phyloP scores from a whole-genome alignment of 2,888 invertebrate genomes.

The Pollenia amentaria region DNA sequence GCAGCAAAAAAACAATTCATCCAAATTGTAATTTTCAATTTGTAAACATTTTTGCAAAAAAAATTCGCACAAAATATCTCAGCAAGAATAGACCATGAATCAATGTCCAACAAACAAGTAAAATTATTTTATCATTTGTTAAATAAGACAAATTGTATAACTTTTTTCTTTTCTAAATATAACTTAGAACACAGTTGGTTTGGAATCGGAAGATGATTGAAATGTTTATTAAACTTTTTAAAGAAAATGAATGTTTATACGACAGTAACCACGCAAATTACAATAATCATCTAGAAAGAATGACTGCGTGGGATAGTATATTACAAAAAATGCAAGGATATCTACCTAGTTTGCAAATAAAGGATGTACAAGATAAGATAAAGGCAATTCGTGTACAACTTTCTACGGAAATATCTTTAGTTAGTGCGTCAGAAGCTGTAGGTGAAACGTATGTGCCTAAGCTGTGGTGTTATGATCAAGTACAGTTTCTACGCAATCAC shows the following conservation, averaged over 20 bases:
- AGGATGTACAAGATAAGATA: conserved; percentile 21
- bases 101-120: too few relatives aligned
- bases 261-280: conserved; percentile 10
- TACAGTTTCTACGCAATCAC: conserved; percentile 14
- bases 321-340: conserved; percentile 12
- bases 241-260: conserved; percentile 36
- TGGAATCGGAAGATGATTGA: conserved; percentile 26
- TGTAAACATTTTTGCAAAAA: too few relatives aligned
- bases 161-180: neutral
- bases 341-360: neutral
- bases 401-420: neutral
- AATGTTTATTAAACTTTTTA: conserved; percentile 17
- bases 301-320: conserved; percentile 1
- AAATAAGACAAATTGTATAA: too few relatives aligned
- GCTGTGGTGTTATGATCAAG: conserved; percentile 37
- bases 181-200: neutral
- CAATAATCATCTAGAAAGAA: conserved; percentile 3
- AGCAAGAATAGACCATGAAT: too few relatives aligned
- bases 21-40: too few relatives aligned
- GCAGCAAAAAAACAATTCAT: neutral
- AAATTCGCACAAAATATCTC: too few relatives aligned
- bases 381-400: conserved; percentile 23
- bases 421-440: neutral
- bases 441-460: neutral
- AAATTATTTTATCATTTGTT: too few relatives aligned